phyloP scores from a whole-genome alignment of 2,797 vertebrate genomes.

The Acomys russatus region DNA sequence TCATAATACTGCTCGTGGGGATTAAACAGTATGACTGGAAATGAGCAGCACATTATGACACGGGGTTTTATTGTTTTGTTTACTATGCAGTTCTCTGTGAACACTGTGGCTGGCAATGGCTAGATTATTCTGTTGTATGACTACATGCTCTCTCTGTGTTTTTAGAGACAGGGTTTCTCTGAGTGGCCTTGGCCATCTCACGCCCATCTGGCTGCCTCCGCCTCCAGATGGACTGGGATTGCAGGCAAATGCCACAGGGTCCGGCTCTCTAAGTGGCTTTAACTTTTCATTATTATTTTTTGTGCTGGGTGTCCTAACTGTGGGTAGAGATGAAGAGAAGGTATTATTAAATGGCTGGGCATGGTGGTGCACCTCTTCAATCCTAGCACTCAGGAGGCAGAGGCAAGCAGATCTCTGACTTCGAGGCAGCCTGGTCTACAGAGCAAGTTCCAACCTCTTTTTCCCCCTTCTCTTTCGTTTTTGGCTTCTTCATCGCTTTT shows the following conservation, averaged over 20 bases:
- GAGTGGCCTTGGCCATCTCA: too few relatives aligned
- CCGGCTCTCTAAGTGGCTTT: neutral
- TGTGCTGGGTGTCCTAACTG: neutral
- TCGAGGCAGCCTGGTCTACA: neutral
- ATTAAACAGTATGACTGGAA: conserved; percentile 1
- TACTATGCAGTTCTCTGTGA: neutral
- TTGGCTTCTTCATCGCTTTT: neutral
- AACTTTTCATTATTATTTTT: neutral
- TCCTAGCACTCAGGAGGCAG: neutral
- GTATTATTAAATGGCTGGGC: neutral
- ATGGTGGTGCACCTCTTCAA: neutral
- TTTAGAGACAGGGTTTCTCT: too few relatives aligned
- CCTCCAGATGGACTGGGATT: too few relatives aligned
- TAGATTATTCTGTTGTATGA: neutral
- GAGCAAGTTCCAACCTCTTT: neutral
- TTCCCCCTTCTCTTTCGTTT: neutral
- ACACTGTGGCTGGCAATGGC: neutral
- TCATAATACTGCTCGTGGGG: neutral
- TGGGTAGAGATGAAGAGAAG: neutral
- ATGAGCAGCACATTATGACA: neutral
- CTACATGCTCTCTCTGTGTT: too few relatives aligned
- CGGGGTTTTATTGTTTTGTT: neutral
- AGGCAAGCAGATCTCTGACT: neutral
- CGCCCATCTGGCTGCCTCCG: too few relatives aligned
- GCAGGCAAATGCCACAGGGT: too few relatives aligned